Conservation (phyloP, 2,888 invertebrate species). For the Holacanthella duospinosa region DNA sequence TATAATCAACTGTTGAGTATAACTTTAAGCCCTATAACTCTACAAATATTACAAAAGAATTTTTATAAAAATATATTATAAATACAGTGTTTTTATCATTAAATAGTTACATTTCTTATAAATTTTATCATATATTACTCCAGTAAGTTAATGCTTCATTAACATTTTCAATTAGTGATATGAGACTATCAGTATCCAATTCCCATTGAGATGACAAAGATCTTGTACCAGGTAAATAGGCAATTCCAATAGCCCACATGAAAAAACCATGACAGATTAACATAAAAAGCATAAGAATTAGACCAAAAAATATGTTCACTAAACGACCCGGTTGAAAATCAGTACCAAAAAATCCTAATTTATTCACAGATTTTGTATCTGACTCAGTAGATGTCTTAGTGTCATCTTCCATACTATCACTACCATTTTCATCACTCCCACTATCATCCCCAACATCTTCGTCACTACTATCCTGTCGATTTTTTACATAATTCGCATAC, state of each 20-base stretch:
- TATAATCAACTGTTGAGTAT: no score
- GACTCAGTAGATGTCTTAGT: background rate
- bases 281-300: conserved; percentile 22
- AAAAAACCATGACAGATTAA: background rate
- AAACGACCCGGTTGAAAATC: conserved; percentile 37
- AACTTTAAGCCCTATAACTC: no score
- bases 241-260: background rate
- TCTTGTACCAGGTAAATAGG: background rate
- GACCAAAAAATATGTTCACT: conserved; percentile 36
- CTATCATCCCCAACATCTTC: background rate
- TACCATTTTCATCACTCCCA: background rate
- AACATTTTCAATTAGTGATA: background rate
- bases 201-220: background rate
- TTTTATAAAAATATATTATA: no score
- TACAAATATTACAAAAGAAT: no score
- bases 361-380: background rate
- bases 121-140: background rate
- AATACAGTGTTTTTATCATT: no score
- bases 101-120: no score
- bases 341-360: conserved; percentile 21
- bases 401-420: background rate
- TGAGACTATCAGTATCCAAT: background rate
- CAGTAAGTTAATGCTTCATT: background rate
- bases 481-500: background rate
- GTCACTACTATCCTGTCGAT: background rate